phyloP scores from a whole-genome alignment of 2,888 invertebrate species.

The Campopleginae sp. region DNA sequence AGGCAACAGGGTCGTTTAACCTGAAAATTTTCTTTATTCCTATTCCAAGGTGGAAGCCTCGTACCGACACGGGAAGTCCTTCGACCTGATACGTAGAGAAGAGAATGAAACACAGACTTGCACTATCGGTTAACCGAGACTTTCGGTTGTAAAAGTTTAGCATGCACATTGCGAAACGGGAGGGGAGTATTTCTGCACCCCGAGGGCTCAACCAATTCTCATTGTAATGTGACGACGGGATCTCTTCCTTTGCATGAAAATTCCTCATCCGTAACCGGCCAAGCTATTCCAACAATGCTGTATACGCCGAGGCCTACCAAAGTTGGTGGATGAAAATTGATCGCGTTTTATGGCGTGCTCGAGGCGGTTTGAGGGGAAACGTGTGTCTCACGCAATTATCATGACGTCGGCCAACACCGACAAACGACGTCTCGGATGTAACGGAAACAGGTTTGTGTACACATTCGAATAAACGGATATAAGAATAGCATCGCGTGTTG shows the following conservation, averaged over 20 bases:
- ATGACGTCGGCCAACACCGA: constrained; percentile 54
- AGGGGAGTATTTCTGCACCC: constrained; percentile 51
- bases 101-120: constrained; percentile 6
- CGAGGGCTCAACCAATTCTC: constrained; percentile 46
- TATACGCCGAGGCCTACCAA: constrained; percentile 5
- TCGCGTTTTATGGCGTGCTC: constrained; percentile 69
- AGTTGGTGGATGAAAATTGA: constrained; percentile 65
- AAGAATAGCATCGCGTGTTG: constrained; percentile 46
- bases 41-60: neutral
- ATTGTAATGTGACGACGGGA: constrained; percentile 35
- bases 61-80: constrained; percentile 3
- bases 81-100: neutral
- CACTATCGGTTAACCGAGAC: constrained; percentile 49
- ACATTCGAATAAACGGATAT: neutral
- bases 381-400: constrained; percentile 71
- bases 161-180: constrained; percentile 45
- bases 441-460: constrained; percentile 17
- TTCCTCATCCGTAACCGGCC: constrained; percentile 62
- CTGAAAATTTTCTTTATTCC: constrained; percentile 35
- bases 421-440: constrained; percentile 46
- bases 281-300: constrained; percentile 57
- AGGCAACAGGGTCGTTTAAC: constrained; percentile 5
- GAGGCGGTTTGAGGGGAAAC: constrained; percentile 43
- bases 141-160: constrained; percentile 47
- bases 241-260: constrained; percentile 59